These are phyloP conservation scores for Pituophis catenifer DNA, from an alignment of 2,113 vertebrate genomes.

Conservation along the genomic window DNA sequence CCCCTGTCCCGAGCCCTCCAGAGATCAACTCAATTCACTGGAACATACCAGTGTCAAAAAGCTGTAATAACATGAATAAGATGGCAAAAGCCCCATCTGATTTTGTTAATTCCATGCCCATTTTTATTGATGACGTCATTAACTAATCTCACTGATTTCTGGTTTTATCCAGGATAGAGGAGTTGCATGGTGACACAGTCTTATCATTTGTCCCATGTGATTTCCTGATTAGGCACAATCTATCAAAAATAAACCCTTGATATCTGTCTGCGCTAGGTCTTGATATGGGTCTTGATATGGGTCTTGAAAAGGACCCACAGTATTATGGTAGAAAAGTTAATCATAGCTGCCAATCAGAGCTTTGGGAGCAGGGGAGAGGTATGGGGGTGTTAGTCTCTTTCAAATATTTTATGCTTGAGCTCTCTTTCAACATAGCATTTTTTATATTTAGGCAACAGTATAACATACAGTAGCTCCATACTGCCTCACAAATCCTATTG, in stretches of 20 bases:
- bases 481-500: conserved; percentile 22
- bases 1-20: too few relatives aligned
- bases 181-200: neutral
- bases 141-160: neutral
- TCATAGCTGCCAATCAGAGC: neutral
- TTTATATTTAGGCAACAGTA: neutral
- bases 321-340: neutral
- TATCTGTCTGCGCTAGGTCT: neutral
- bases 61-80: neutral
- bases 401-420: neutral
- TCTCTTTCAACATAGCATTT: neutral
- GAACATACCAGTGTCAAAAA: neutral
- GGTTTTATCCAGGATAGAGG: neutral
- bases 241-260: neutral
- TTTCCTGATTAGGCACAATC: neutral
- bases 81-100: neutral
- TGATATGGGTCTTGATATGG: neutral
- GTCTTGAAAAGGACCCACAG: neutral
- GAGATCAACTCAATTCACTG: too few relatives aligned
- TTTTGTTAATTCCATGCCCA: neutral
- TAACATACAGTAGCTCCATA: neutral
- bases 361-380: neutral
- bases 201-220: neutral
- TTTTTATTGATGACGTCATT: neutral
- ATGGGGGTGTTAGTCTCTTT: neutral